Percentiles rank a stretch among this genome's conserved stretches.
Conservation (phyloP, 2,113 vertebrate species). For the Clarias magur region DNA sequence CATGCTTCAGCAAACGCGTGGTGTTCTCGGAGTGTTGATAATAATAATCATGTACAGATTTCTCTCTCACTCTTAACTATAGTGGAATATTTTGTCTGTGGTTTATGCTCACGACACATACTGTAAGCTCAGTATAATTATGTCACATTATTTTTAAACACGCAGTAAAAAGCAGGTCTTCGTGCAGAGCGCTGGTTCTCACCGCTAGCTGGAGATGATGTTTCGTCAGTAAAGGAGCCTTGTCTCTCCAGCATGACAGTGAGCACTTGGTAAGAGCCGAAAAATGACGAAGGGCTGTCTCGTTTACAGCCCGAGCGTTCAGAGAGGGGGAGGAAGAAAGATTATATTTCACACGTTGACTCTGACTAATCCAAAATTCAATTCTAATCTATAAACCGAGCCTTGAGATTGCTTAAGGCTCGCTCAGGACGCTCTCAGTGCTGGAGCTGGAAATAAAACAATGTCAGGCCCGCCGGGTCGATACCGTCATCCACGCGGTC, state of each 20-base stretch:
- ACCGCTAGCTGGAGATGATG: background rate
- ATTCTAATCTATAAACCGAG: conserved; percentile 62
- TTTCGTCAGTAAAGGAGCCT: background rate
- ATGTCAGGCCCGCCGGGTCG: background rate
- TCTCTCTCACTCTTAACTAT: background rate
- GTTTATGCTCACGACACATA: background rate
- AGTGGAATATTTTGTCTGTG: background rate
- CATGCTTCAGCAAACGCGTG: background rate
- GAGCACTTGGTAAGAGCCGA: background rate
- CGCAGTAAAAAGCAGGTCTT: background rate
- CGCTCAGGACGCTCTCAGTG: conserved; percentile 34
- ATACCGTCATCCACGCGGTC: background rate
- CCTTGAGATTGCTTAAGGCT: conserved; percentile 56
- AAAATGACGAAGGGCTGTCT: conserved; percentile 27
- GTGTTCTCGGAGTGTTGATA: background rate
- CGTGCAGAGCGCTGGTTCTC: background rate
- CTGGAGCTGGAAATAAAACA: conserved; percentile 8
- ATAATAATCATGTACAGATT: background rate
- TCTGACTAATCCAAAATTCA: conserved; percentile 60
- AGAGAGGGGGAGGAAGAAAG: conserved; percentile 21
- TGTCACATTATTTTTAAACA: no score
- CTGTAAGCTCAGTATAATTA: background rate
- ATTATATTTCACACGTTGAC: conserved; percentile 54
- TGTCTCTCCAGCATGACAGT: conserved; percentile 1
- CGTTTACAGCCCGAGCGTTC: conserved; percentile 51